Evolutionary conservation across 2,797 vertebrate species (phyloP), one percentile per base, ranked within the genome.

Genomic region (Sarcophilus harrisii): DNA sequence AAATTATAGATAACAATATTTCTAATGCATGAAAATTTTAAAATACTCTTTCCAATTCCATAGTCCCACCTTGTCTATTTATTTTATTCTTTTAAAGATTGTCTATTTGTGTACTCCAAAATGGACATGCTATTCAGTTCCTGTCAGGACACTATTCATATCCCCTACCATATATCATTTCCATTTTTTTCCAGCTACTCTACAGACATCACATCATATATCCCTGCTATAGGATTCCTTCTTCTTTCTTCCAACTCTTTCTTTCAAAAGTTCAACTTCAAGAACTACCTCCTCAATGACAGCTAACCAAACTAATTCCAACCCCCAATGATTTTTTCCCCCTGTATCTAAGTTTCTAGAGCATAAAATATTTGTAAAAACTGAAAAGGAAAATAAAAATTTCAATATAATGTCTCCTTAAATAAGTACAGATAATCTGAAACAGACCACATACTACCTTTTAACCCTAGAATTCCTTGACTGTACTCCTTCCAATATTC

Each of bases 31-130:
- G 73, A 27, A 45, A 81, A 81, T 45, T 45, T 38, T 81, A 45
- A 81, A 81, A 81, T 81, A 45, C 21, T 45, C 38, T 45, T 81
- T 81, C 73, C 73, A 81, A 81, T 81, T 45, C 73, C 62, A 11
- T 38, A 92, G 9, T 92, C 24, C 49, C 66, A 59, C 30, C 62
- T 90, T 95, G 45, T 49, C 89, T 93, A 58, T 28, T 95, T 93
- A 94, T 66, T 28, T 11, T 94, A 45, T 54, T n/a, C 92, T 92
- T 32, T 58, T 93, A 97, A 96, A 66, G 92, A 13, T 27, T 2
- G 18, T 93, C 92, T 91, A 92, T 1, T 90, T 21, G 8, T 73
- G 66, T 38, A 21, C 10, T 18, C 18, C 66, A 73, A 73, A n/a
- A 73, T 21, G 38, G 38, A 45, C 21, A 3, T 1, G 18, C 38